Conservation (phyloP, 2,888 invertebrate species). For the Drosophila algonquin region DNA sequence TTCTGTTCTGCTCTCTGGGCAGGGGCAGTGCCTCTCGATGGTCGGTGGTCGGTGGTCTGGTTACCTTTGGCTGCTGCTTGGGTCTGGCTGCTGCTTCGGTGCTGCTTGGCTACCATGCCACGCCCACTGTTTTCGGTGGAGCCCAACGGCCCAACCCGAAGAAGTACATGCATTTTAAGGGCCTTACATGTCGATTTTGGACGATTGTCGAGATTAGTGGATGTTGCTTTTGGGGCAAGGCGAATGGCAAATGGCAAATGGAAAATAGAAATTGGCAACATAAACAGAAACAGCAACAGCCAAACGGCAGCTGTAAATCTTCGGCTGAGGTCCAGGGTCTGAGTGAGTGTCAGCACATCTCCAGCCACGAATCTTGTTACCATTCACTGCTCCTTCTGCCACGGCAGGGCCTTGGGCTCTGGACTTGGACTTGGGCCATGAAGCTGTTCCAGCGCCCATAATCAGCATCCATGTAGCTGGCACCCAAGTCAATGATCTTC, state of each 20-base stretch:
- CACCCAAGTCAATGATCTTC: slow-evolving; percentile 1
- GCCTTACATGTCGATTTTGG: slow-evolving; percentile 75
- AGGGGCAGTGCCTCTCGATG: slow-evolving; percentile 9
- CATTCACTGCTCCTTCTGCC: slow-evolving; percentile 3
- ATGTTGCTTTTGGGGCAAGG: slow-evolving; percentile 47
- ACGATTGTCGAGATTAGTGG: slow-evolving; percentile 61
- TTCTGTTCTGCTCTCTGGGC: slow-evolving; percentile 43
- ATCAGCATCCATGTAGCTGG: background rate
- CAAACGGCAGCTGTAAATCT: slow-evolving; percentile 48
- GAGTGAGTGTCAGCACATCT: slow-evolving; percentile 22
- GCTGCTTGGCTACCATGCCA: slow-evolving; percentile 46
- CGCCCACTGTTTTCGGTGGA: slow-evolving; percentile 49
- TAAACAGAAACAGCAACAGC: background rate
- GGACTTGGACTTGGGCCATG: background rate
- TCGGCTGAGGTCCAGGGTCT: slow-evolving; percentile 6
- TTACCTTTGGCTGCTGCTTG: slow-evolving; percentile 7
- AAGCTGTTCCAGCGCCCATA: background rate
- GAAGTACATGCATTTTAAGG: slow-evolving; percentile 73
- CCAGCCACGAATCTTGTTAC: slow-evolving; percentile 10
- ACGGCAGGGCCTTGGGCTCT: background rate
- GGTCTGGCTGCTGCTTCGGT: slow-evolving; percentile 7
- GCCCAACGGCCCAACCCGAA: slow-evolving; percentile 13
- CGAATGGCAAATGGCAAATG: slow-evolving; percentile 36
- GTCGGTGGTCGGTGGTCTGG: slow-evolving; percentile 29
- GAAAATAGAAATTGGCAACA: slow-evolving; percentile 43